Percentiles rank a stretch among this genome's conserved stretches.
phyloP scores from a whole-genome alignment of 1,140 invertebrate species.

The Aphelenchoides avenae region DNA sequence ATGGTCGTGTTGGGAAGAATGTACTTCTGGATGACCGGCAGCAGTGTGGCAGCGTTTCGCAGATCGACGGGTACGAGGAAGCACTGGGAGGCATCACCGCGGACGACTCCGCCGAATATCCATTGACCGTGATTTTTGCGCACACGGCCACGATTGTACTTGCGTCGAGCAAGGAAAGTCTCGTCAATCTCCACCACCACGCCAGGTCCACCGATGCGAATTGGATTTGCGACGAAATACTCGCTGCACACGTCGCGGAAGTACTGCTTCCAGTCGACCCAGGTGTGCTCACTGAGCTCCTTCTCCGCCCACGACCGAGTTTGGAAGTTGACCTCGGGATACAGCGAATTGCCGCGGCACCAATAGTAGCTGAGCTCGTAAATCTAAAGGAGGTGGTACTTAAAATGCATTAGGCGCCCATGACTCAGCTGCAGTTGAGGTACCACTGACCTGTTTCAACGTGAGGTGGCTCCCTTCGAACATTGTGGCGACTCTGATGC shows the following conservation, averaged over 20 bases:
- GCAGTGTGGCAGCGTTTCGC: constrained; percentile 4
- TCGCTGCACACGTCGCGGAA: constrained; percentile 5
- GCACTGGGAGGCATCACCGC: constrained; percentile 3
- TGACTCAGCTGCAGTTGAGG: too few species aligned
- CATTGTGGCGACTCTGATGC: too few species aligned
- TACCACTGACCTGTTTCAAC: too few species aligned
- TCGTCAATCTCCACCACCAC: background rate
- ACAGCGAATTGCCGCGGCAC: too few species aligned
- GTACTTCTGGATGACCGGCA: constrained; percentile 10
- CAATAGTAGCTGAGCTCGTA: too few species aligned
- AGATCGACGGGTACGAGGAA: constrained; percentile 5
- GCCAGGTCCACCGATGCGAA: background rate
- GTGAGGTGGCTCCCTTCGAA: too few species aligned
- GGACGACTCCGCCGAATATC: constrained; percentile 8
- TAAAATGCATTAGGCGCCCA: too few species aligned
- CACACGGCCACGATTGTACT: constrained; percentile 1
- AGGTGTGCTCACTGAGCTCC: too few species aligned
- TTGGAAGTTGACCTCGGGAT: too few species aligned
- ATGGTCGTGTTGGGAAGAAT: background rate
- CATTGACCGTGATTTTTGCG: constrained; percentile 1
- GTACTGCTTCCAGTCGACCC: constrained; percentile 11
- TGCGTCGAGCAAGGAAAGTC: constrained; percentile 2
- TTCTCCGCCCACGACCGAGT: too few species aligned
- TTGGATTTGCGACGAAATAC: background rate
- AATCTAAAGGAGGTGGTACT: too few species aligned